A percentile compares a stretch with the other conserved stretches of the same genome.
phyloP scores from a whole-genome alignment of 2,113 vertebrate genomes.

The Elgaria multicarinata region DNA sequence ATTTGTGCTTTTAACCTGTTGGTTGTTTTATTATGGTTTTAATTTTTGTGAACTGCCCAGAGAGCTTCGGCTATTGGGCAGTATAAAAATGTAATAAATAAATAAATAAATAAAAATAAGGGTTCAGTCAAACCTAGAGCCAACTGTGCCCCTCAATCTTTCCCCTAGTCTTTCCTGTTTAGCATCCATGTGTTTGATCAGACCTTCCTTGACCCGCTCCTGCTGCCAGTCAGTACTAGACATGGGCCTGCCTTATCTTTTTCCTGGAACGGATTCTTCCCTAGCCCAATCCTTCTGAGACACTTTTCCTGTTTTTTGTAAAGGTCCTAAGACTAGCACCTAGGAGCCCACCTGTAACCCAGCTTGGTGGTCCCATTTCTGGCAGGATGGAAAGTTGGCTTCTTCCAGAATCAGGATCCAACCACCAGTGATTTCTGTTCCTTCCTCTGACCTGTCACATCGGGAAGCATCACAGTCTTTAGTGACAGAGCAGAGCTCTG shows the following conservation, averaged over 20 bases:
- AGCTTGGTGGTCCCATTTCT: background rate
- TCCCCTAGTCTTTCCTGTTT: background rate
- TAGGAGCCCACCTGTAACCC: background rate
- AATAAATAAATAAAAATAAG: too few species aligned
- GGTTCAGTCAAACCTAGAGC: background rate
- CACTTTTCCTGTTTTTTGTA: too few species aligned
- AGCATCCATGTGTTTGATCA: background rate
- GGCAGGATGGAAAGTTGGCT: background rate
- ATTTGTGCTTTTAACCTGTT: too few species aligned
- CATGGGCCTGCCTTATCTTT: background rate
- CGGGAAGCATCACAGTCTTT: slow-evolving; percentile 23
- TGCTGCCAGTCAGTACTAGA: too few species aligned
- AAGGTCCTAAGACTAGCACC: background rate
- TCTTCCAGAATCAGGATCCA: background rate
- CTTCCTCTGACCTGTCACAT: slow-evolving; percentile 26
- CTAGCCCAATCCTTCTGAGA: background rate
- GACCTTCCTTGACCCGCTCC: background rate
- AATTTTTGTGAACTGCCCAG: too few species aligned
- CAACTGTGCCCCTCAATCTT: background rate
- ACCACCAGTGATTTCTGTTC: background rate
- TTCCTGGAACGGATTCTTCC: background rate
- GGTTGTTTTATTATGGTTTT: too few species aligned
- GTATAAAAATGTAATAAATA: too few species aligned
- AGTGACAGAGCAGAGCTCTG: slow-evolving; percentile 33
- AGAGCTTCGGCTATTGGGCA: too few species aligned